These are phyloP conservation scores for Phoxinus phoxinus DNA, from an alignment of 2,113 vertebrate genomes.

Conservation along the genomic window DNA sequence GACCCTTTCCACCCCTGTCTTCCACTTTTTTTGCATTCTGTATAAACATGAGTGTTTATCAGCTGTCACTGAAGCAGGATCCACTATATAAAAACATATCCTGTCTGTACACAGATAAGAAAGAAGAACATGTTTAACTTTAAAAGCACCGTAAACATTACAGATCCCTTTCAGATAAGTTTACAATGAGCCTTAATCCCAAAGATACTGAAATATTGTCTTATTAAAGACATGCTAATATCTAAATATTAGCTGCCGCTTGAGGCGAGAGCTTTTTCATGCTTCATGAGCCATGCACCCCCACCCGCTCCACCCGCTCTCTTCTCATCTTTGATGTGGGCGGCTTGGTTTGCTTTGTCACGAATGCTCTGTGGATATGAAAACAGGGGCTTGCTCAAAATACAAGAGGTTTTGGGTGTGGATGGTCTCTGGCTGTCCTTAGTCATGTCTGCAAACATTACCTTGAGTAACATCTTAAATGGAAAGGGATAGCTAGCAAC, in stretches of 20 bases:
- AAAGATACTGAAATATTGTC: not conserved
- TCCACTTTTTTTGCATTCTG: constrained; percentile 34
- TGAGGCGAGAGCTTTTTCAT: not conserved
- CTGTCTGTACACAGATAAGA: constrained; percentile 37
- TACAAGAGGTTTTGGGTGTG: not conserved
- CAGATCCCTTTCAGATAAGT: not conserved
- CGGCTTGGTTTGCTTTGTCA: constrained; percentile 29
- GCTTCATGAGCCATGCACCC: constrained; percentile 3
- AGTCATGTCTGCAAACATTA: constrained; percentile 9
- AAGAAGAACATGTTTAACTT: not conserved
- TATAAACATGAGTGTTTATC: constrained; percentile 50
- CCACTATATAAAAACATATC: constrained; percentile 42
- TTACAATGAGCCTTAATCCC: not conserved
- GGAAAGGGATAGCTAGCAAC: not conserved
- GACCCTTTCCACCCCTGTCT: constrained; percentile 38
- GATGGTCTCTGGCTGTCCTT: constrained; percentile 1
- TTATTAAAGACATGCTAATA: not conserved
- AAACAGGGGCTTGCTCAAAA: constrained; percentile 20
- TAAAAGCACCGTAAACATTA: constrained; percentile 31
- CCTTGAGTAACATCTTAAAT: not conserved
- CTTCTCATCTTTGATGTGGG: constrained; percentile 8
- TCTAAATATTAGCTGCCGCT: not conserved
- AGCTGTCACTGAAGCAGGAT: constrained; percentile 32
- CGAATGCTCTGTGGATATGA: constrained; percentile 4
- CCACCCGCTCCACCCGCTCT: not conserved